Conservation (phyloP, 2,888 invertebrate species). For the Melanargia galathea region DNA sequence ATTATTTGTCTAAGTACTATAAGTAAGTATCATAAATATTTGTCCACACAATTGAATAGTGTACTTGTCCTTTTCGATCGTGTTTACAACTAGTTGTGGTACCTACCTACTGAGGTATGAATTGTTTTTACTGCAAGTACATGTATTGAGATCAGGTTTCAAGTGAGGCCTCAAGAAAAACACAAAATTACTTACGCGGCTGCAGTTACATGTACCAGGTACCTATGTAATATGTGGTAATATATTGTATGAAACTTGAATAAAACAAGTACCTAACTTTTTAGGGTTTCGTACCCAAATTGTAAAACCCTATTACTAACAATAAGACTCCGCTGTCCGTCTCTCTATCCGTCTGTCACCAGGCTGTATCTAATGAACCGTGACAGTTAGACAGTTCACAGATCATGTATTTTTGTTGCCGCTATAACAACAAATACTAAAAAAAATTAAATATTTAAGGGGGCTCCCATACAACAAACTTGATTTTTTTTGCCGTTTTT, state of each 20-base stretch:
- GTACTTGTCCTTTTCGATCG: constrained; percentile 5
- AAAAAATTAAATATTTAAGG: too few species aligned
- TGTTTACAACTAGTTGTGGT: constrained; percentile 10
- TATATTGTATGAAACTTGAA: too few species aligned
- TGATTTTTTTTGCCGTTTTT: too few species aligned
- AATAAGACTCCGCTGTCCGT: too few species aligned
- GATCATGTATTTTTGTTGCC: too few species aligned
- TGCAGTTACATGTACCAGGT: neutral
- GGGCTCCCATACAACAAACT: too few species aligned
- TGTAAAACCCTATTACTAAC: too few species aligned
- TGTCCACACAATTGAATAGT: neutral
- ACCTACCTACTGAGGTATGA: neutral
- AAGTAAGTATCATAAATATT: neutral
- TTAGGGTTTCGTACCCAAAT: neutral
- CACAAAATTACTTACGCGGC: neutral
- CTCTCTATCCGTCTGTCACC: too few species aligned
- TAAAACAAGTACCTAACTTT: neutral
- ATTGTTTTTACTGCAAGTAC: neutral
- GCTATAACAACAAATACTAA: too few species aligned
- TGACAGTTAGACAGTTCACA: too few species aligned
- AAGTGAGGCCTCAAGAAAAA: neutral
- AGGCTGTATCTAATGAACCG: too few species aligned
- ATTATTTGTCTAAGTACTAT: neutral
- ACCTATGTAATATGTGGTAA: too few species aligned
- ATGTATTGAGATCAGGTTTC: constrained; percentile 12